These are phyloP conservation scores for Aspidiotus rigidus DNA, from an alignment of 2,888 invertebrate genomes.

Conservation along the genomic window DNA sequence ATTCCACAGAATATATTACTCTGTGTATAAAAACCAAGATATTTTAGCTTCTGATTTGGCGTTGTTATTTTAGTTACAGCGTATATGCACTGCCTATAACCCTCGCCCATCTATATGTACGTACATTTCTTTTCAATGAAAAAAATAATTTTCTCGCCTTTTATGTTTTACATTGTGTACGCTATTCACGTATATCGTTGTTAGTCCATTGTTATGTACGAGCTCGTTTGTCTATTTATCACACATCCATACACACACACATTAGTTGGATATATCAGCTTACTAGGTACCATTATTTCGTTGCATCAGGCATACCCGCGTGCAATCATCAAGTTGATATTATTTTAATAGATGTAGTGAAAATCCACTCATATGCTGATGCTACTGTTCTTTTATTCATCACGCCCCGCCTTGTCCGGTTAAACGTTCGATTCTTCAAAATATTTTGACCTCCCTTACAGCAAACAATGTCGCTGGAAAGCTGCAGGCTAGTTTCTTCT, in stretches of 20 bases:
- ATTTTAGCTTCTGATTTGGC: slow-evolving; percentile 30
- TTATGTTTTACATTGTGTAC: slow-evolving; percentile 27
- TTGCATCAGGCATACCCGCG: too few relatives aligned
- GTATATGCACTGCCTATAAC: slow-evolving; percentile 9
- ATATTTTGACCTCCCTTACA: too few relatives aligned
- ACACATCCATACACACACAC: neutral
- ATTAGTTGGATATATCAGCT: too few relatives aligned
- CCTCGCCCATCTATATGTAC: slow-evolving; percentile 9
- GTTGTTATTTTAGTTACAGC: slow-evolving; percentile 29
- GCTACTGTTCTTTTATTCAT: too few relatives aligned
- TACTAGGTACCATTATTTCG: too few relatives aligned
- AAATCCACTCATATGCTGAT: too few relatives aligned
- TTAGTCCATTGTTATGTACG: slow-evolving; percentile 16
- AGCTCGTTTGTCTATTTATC: slow-evolving; percentile 15
- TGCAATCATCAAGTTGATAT: too few relatives aligned
- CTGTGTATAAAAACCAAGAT: slow-evolving; percentile 22
- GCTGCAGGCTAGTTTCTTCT: too few relatives aligned
- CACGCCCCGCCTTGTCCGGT: too few relatives aligned
- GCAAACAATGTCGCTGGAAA: too few relatives aligned
- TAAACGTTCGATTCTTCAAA: too few relatives aligned
- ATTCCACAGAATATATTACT: slow-evolving; percentile 12
- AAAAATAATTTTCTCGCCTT: slow-evolving; percentile 28
- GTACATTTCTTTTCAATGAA: slow-evolving; percentile 28
- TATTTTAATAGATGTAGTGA: too few relatives aligned
- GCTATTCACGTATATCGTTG: slow-evolving; percentile 28